phyloP scores from a whole-genome alignment of 1,140 invertebrate genomes.

The Drosophila pachea region DNA sequence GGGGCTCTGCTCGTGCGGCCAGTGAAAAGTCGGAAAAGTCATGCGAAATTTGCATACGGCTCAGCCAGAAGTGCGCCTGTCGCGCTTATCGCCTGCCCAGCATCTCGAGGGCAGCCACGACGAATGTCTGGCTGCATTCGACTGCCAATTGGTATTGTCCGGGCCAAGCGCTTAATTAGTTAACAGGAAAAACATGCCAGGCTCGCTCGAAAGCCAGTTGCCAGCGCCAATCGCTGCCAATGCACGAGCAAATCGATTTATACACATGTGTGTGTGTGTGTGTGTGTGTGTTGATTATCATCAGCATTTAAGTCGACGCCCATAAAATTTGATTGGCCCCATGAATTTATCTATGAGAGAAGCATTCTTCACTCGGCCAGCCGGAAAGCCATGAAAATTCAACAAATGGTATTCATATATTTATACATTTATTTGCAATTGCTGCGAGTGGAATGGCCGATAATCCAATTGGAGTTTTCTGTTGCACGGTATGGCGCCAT shows the following conservation, averaged over 20 bases:
- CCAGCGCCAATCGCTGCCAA: too few relatives aligned
- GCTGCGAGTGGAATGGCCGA: too few relatives aligned
- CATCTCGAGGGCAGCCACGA: slow-evolving; percentile 36
- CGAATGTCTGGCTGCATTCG: slow-evolving; percentile 23
- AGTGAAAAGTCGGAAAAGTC: slow-evolving; percentile 34
- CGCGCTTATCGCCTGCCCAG: slow-evolving; percentile 29
- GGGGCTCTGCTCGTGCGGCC: background rate
- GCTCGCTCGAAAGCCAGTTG: too few relatives aligned
- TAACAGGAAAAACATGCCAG: background rate
- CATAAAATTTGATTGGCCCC: background rate
- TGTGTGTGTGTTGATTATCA: background rate
- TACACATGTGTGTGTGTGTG: background rate
- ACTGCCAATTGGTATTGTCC: slow-evolving; percentile 2
- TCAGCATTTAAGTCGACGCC: too few relatives aligned
- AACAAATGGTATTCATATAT: background rate
- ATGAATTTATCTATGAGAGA: background rate
- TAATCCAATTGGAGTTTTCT: too few relatives aligned
- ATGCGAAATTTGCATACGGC: slow-evolving; percentile 43
- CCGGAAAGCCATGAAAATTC: background rate
- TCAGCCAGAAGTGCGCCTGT: slow-evolving; percentile 35
- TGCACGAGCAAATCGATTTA: background rate
- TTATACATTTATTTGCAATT: background rate
- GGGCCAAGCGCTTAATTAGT: slow-evolving; percentile 11
- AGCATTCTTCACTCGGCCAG: background rate
- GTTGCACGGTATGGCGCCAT: background rate